These are phyloP conservation scores for Conus canariensis DNA, from an alignment of 2,888 invertebrate genomes.

Conservation along the genomic window DNA sequence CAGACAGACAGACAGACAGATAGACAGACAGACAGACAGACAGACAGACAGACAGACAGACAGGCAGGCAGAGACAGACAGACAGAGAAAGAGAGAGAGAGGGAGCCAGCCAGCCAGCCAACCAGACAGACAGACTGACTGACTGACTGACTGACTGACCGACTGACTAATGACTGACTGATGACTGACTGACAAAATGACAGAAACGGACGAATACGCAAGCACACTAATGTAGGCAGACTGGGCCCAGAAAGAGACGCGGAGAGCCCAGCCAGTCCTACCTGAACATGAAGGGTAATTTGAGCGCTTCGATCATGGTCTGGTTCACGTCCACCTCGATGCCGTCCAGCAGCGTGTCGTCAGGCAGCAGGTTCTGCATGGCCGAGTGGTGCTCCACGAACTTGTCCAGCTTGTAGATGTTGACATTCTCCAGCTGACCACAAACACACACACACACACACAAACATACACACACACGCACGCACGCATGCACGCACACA, in stretches of 20 bases:
- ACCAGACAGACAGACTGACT: too few relatives aligned
- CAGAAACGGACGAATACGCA: too few relatives aligned
- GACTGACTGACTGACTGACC: too few relatives aligned
- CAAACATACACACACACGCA: not conserved
- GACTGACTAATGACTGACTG: too few relatives aligned
- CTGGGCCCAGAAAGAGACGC: too few relatives aligned
- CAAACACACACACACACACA: not conserved
- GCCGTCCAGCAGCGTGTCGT: slow-evolving; percentile 54
- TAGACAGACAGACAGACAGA: not conserved
- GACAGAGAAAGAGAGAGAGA: not conserved
- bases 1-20: too few relatives aligned
- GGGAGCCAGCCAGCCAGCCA: too few relatives aligned
- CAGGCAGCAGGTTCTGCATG: slow-evolving; percentile 41
- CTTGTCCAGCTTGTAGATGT: slow-evolving; percentile 58
- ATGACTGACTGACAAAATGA: too few relatives aligned
- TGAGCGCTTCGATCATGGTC: slow-evolving; percentile 50
- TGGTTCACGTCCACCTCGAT: slow-evolving; percentile 54
- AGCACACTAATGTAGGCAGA: too few relatives aligned
- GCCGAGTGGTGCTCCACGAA: slow-evolving; percentile 53
- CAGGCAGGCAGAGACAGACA: not conserved
- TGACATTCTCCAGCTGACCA: slow-evolving; percentile 52
- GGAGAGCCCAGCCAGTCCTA: slow-evolving; percentile 34
- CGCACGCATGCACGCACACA: not conserved
- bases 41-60: not conserved
- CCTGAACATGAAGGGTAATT: slow-evolving; percentile 62